These are phyloP conservation scores for Mizuhopecten yessoensis DNA, from an alignment of 1,140 invertebrate genomes.

Conservation along the genomic window DNA sequence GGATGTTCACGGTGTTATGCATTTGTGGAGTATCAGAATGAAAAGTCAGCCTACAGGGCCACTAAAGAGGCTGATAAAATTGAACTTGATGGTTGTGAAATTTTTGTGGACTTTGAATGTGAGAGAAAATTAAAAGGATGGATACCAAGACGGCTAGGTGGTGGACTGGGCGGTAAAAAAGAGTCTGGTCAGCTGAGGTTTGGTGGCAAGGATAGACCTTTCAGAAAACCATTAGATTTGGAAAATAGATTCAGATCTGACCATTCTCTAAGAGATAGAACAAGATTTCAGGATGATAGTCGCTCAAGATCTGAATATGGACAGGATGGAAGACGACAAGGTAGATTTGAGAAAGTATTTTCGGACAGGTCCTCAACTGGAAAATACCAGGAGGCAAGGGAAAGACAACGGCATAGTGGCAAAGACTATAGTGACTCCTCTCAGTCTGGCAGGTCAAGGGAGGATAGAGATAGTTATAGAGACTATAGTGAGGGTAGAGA, in stretches of 20 bases:
- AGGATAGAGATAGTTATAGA: slow-evolving; percentile 37
- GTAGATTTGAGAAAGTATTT: background rate
- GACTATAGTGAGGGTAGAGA: background rate
- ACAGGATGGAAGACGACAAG: background rate
- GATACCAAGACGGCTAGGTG: slow-evolving; percentile 93
- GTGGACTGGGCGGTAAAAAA: slow-evolving; percentile 93
- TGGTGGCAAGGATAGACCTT: slow-evolving; percentile 91
- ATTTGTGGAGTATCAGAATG: slow-evolving; percentile 91
- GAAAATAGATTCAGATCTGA: slow-evolving; percentile 46
- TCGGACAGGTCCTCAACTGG: background rate
- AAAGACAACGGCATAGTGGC: slow-evolving; percentile 26
- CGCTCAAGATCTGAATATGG: slow-evolving; percentile 1
- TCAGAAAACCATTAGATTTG: slow-evolving; percentile 77
- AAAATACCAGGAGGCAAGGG: slow-evolving; percentile 34
- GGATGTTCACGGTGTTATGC: slow-evolving; percentile 92
- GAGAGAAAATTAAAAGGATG: slow-evolving; percentile 88
- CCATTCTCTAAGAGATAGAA: background rate
- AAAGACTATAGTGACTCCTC: slow-evolving; percentile 28
- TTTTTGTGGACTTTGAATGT: slow-evolving; percentile 86
- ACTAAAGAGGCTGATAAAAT: slow-evolving; percentile 86
- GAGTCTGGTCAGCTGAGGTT: slow-evolving; percentile 95
- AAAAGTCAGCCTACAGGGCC: slow-evolving; percentile 86
- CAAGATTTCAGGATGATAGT: background rate
- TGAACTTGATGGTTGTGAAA: slow-evolving; percentile 87
- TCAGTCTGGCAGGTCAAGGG: slow-evolving; percentile 44